phyloP scores from a whole-genome alignment of 2,797 vertebrate genomes.

The Pelodytes ibericus region DNA sequence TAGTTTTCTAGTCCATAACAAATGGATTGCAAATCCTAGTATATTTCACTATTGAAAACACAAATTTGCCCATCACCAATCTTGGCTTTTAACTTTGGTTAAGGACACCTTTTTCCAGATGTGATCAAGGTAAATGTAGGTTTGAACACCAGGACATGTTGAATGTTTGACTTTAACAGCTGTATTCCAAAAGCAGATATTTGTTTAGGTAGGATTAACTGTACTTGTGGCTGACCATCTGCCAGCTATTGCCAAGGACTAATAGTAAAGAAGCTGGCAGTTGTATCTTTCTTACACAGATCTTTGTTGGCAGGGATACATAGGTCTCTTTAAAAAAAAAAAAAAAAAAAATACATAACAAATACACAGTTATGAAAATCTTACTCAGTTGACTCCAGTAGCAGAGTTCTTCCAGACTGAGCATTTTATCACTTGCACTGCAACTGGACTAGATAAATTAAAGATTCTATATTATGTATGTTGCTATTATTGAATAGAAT shows the following conservation, averaged over 20 bases:
- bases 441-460: too few species aligned
- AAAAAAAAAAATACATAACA: not conserved
- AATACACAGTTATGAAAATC: not conserved
- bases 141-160: not conserved
- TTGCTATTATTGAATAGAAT: too few species aligned
- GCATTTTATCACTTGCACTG: too few species aligned
- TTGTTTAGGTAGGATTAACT: conserved; percentile 53
- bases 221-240: conserved; percentile 48
- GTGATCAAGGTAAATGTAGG: conserved; percentile 33
- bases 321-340: conserved; percentile 50
- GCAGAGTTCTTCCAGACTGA: too few species aligned
- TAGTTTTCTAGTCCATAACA: not conserved
- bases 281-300: conserved; percentile 36
- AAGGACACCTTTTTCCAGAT: conserved; percentile 28
- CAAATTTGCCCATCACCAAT: conserved; percentile 1
- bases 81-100: not conserved
- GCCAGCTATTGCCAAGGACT: conserved; percentile 45
- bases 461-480: too few species aligned
- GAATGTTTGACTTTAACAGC: conserved; percentile 45
- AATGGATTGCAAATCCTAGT: not conserved
- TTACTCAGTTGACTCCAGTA: too few species aligned
- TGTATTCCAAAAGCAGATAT: conserved; percentile 45
- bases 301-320: conserved; percentile 14
- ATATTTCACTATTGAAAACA: conserved; percentile 3
- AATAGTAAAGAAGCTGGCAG: conserved; percentile 47